Percentiles rank a stretch among this genome's conserved stretches.
Evolutionary conservation across 1,140 invertebrate species (phyloP).

Genomic region (Paraescarpia echinospica): DNA sequence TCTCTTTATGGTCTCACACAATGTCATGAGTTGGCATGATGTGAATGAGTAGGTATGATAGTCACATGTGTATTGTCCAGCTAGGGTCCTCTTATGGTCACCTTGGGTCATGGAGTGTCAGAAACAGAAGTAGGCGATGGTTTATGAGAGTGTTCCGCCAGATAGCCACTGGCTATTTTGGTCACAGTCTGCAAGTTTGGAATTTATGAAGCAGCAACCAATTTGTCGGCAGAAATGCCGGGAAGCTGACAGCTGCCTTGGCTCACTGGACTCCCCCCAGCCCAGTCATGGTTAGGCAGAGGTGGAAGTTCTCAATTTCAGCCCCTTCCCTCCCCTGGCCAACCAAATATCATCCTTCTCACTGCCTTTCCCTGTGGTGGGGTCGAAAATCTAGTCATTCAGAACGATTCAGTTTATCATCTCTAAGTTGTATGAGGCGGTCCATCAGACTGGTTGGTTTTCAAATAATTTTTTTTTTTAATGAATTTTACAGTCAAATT

Average conservation of each 20-base stretch:
- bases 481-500: too few relatives aligned
- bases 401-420: not conserved
- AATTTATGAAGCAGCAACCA: constrained; percentile 1
- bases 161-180: not conserved
- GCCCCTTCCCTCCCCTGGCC: not conserved
- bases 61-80: not conserved
- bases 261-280: not conserved
- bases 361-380: not conserved
- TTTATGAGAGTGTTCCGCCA: not conserved
- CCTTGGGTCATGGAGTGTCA: not conserved
- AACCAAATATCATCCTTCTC: too few relatives aligned
- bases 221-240: not conserved
- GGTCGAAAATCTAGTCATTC: not conserved
- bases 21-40: not conserved
- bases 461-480: too few relatives aligned
- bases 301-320: constrained; percentile 5
- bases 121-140: not conserved
- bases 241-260: not conserved
- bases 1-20: not conserved
- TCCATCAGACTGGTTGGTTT: too few relatives aligned
- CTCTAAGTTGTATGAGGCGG: too few relatives aligned
- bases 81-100: not conserved
- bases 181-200: not conserved
- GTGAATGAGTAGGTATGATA: not conserved
- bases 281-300: not conserved